These are phyloP conservation scores for Mycalesis mineus DNA, from an alignment of 2,888 invertebrate species.

Conservation along the genomic window DNA sequence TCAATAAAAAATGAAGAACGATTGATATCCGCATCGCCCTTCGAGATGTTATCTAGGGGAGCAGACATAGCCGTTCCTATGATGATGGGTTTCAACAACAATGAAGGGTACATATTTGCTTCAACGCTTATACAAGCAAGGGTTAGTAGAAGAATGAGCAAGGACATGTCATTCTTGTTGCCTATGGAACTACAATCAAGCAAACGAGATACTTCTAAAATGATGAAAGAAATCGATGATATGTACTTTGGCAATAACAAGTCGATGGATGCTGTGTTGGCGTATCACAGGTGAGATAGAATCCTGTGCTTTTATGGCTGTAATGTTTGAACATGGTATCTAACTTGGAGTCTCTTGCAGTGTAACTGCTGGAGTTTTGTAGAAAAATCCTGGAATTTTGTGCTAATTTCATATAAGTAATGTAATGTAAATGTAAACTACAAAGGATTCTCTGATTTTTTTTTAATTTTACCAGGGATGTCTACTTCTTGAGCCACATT, in stretches of 20 bases:
- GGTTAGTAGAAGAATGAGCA: slow-evolving; percentile 37
- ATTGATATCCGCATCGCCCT: slow-evolving; percentile 51
- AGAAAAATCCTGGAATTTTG: too few species aligned
- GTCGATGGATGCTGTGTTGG: slow-evolving; percentile 45
- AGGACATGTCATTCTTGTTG: slow-evolving; percentile 42
- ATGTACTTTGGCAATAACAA: slow-evolving; percentile 53
- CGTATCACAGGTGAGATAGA: slow-evolving; percentile 52
- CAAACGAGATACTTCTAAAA: slow-evolving; percentile 45
- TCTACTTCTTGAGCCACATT: slow-evolving; percentile 59
- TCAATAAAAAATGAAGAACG: slow-evolving; percentile 51
- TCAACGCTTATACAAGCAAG: slow-evolving; percentile 44
- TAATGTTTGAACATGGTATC: too few species aligned
- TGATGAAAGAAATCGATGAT: slow-evolving; percentile 46
- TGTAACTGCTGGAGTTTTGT: too few species aligned
- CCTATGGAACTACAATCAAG: slow-evolving; percentile 57
- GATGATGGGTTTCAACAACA: slow-evolving; percentile 59
- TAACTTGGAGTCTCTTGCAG: too few species aligned
- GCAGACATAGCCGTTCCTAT: slow-evolving; percentile 47
- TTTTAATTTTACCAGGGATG: slow-evolving; percentile 50
- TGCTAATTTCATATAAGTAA: too few species aligned
- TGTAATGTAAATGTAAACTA: too few species aligned
- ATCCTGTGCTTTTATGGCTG: not conserved
- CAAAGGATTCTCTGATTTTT: too few species aligned
- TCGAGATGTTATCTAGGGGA: slow-evolving; percentile 42
- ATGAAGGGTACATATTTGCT: slow-evolving; percentile 64